phyloP scores from a whole-genome alignment of 2,113 vertebrate genomes.

The Corynorhinus townsendii region DNA sequence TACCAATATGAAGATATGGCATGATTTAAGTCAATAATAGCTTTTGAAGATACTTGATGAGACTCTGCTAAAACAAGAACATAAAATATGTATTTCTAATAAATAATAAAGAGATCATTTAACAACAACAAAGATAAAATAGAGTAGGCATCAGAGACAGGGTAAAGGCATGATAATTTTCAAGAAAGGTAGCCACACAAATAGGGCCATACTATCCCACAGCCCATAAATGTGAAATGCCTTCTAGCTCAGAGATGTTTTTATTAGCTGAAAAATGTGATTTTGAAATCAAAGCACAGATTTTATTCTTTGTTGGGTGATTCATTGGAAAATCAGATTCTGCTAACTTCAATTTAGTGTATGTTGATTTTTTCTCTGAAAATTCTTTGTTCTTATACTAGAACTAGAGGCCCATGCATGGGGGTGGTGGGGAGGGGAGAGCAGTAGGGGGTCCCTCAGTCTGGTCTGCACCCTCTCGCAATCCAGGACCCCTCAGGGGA shows the following conservation, averaged over 20 bases:
- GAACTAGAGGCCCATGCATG: background rate
- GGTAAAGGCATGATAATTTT: background rate
- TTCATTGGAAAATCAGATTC: background rate
- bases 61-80: background rate
- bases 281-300: background rate
- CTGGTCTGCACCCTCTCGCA: too few species aligned
- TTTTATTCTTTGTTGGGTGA: background rate
- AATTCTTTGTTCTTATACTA: background rate
- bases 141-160: background rate
- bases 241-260: background rate
- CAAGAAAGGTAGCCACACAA: background rate
- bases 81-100: background rate
- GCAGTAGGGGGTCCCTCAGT: too few species aligned
- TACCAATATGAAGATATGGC: background rate
- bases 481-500: too few species aligned
- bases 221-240: background rate
- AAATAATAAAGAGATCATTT: background rate
- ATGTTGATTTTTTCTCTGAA: background rate
- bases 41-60: background rate
- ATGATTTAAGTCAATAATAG: background rate
- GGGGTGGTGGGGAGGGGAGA: too few species aligned
- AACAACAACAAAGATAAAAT: background rate
- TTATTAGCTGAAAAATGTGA: background rate
- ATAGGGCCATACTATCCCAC: background rate
- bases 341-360: background rate